Evolutionary conservation across 2,888 invertebrate species (phyloP), one percentile per base, ranked within the genome.

Genomic region (Machimus rusticus): DNA sequence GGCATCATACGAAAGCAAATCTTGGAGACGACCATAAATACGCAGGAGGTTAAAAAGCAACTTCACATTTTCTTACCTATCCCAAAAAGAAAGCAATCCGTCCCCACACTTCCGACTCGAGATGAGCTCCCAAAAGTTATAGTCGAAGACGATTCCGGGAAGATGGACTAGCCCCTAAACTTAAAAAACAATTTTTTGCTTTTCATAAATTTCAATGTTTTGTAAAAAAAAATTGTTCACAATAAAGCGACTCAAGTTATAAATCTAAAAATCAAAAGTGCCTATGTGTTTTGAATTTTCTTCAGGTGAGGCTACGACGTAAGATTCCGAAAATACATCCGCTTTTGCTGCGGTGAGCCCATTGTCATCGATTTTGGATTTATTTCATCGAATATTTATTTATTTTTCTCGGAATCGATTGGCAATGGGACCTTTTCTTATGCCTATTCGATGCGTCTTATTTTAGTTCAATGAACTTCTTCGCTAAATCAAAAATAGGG

Each of bases 41-140:
- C 91, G 88, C 93, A 92, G 85, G 91, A 91, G 89, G 90, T 94
- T 55, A 95, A 95, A 90, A 93, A 95, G 84, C 96, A 97, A 90
- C 93, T 96, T 14, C 96, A 96, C 90, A 96, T 96, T 87, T 96
- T 96, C 90, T 95, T 96, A 93, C 96, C 96, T 0, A 91, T 91
- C 86, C 19, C 46, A 0, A 39, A 28, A 16, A 51, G 23, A 43
- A 79, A 79, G 46, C 39, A 12, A 39, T 31, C 77, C 3, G 39
- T 23, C 5, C 12, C 66, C 66, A 66, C 12, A 19, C 23, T 66
- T 9, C 66, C 28, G 12, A 12, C 23, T 19, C 28, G 66, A 28
- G 66, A 66, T 8, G 66, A 66, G 12, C 23, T 28, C 12, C 66
- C 66, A 5, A 66, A 66, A 28, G 28, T 66, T 0, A 66, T 66